Conservation (phyloP, 2,797 vertebrate genomes). For the Helicolenus hilgendorfi region DNA sequence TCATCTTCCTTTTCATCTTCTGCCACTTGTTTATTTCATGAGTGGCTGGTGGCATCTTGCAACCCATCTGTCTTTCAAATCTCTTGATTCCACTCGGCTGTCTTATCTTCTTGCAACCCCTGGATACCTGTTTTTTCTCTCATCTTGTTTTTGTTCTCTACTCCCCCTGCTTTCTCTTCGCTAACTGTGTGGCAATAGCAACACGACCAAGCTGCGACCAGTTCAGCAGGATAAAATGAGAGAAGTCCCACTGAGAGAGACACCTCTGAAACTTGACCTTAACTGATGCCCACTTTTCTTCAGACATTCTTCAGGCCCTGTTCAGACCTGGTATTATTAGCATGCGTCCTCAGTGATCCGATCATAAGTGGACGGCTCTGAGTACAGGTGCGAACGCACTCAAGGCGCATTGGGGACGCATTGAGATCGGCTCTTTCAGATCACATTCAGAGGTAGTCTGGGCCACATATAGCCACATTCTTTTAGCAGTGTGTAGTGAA, state of each 20-base stretch:
- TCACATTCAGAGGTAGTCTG: too few species aligned
- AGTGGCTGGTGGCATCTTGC: not conserved
- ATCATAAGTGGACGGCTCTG: too few species aligned
- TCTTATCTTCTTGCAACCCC: not conserved
- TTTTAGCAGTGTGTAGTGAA: too few species aligned
- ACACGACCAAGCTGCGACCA: not conserved
- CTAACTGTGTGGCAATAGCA: not conserved
- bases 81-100: not conserved
- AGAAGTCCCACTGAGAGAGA: slow-evolving; percentile 14
- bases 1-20: not conserved
- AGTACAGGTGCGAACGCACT: too few species aligned
- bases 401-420: too few species aligned
- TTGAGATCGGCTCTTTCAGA: too few species aligned
- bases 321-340: too few species aligned
- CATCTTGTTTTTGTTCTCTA: not conserved
- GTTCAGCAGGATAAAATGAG: slow-evolving; percentile 11
- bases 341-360: too few species aligned
- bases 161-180: not conserved
- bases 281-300: not conserved
- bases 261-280: slow-evolving; percentile 3
- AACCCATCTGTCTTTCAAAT: not conserved
- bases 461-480: too few species aligned
- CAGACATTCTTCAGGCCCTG: not conserved
- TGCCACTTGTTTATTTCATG: not conserved
- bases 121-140: not conserved